A percentile compares a stretch with the other conserved stretches of the same genome.
These are phyloP conservation scores for Melangyna quadrimaculata DNA, from an alignment of 2,888 invertebrate species.

Conservation along the genomic window DNA sequence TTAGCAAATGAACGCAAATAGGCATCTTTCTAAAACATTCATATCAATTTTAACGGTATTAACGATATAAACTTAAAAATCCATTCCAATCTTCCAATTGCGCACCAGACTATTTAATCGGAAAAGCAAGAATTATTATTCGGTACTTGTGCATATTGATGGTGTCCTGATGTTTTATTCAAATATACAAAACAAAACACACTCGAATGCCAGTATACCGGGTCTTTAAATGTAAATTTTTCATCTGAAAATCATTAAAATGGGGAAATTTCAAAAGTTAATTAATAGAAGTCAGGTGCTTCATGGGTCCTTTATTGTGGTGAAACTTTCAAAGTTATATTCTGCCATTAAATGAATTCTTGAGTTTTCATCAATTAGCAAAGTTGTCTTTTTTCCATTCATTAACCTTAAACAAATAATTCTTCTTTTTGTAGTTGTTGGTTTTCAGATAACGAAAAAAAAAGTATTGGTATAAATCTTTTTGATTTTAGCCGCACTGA, in stretches of 20 bases:
- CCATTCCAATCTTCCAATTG: background rate
- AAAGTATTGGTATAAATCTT: background rate
- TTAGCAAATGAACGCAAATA: background rate
- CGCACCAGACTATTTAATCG: background rate
- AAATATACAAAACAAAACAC: too few relatives aligned
- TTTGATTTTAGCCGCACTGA: background rate
- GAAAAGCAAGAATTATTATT: background rate
- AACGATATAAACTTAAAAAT: background rate
- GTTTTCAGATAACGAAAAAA: background rate
- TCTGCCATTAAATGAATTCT: background rate
- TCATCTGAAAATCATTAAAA: background rate
- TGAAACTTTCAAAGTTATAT: background rate
- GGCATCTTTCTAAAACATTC: background rate
- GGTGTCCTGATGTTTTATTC: background rate
- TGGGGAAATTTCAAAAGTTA: background rate
- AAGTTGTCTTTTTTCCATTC: slow-evolving; percentile 1
- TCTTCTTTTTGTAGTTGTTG: background rate
- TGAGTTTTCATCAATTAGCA: background rate
- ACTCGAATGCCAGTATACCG: background rate
- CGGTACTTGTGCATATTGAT: background rate
- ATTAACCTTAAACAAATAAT: slow-evolving; percentile 2
- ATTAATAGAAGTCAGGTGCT: background rate
- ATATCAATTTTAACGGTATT: background rate
- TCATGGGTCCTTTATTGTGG: background rate
- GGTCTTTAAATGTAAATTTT: background rate